Conservation (phyloP, 2,797 vertebrate genomes). For the Varecia variegata region DNA sequence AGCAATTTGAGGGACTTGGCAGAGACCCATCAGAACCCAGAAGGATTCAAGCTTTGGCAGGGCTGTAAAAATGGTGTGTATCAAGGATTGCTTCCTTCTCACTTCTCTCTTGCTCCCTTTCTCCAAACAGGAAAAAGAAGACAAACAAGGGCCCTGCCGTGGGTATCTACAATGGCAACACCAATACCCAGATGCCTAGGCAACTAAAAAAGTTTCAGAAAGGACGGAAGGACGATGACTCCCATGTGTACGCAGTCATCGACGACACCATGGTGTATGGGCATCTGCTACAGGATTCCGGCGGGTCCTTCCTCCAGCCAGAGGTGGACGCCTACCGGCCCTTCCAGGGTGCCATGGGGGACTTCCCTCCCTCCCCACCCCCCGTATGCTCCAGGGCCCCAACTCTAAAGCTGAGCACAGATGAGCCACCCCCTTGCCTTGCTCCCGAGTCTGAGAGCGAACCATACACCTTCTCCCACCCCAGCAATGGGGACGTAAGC, state of each 20-base stretch:
- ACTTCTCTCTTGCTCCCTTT: not conserved
- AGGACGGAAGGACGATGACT: conserved; percentile 87
- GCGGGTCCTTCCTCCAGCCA: conserved; percentile 76
- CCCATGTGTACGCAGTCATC: conserved; percentile 93
- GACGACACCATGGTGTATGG: conserved; percentile 92
- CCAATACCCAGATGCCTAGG: conserved; percentile 87
- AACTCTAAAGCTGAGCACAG: not conserved
- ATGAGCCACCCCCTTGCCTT: conserved; percentile 52
- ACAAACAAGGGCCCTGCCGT: conserved; percentile 79
- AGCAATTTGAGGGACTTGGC: not conserved
- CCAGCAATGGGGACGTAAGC: conserved; percentile 74
- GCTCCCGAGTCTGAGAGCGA: conserved; percentile 87
- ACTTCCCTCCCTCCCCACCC: conserved; percentile 86
- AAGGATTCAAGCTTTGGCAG: not conserved
- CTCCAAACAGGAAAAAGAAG: conserved; percentile 85
- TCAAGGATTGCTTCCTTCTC: not conserved
- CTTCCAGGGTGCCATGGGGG: conserved; percentile 86
- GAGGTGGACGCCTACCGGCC: conserved; percentile 90
- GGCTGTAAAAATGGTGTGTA: rapidly evolving
- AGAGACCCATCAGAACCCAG: not conserved
- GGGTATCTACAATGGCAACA: conserved; percentile 89
- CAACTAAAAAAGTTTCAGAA: conserved; percentile 85
- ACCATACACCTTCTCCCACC: conserved; percentile 89
- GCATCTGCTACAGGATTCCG: conserved; percentile 85
- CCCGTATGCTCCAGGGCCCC: conserved; percentile 79